Base-by-base conservation (phyloP, 2,797 vertebrate species). In the Trematomus bernacchii region DNA sequence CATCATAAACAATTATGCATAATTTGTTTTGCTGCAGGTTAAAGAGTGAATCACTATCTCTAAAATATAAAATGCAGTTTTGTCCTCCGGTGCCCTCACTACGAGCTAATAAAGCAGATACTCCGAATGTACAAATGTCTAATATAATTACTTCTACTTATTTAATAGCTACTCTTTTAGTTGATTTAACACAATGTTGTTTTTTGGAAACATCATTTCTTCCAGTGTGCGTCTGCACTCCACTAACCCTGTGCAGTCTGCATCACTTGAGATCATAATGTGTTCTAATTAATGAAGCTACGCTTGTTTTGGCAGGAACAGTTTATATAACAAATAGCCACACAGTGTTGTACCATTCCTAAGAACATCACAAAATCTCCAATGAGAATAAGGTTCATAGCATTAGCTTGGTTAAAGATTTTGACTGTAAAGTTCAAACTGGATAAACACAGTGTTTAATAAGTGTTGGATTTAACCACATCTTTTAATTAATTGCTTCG, bases 241-340 rank as follows among this genome's bases (percentile, higher is more conserved):
- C 50, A 50, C 42, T 79, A 43, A 50, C 62, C 23, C 58, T 47
- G 37, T 48, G 54, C 65, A 71, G 50, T 71, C 40, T 77, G 53
- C 51, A 19, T 58, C 43, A 12, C 61, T 71, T 44, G 18, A 83
- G 77, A 77, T 51, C 30, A 58, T 78, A 81, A 81, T 80, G 63
- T 78, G 74, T 51, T 48, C 44, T 80, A 82, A 90, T 87, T 86
- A 83, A 76, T 59, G 66, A 76, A 51, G 53, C 61, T 65, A 77
- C 64, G 53, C 52, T 73, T 12, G 23, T 43, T 79, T 79, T n/a
- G 10, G 13, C 13, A 8, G 43, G 30, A 40, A 21, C 64, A 47
- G 46, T 51, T 68, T 23, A 62, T 58, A 14, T 50, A 55, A 21
- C 42, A 77, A 30, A 69, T 27, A 54, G 44, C 6, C 70, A n/a